Evolutionary conservation across 2,888 invertebrate genomes (phyloP).

Genomic region (Drosophila algonquin): DNA sequence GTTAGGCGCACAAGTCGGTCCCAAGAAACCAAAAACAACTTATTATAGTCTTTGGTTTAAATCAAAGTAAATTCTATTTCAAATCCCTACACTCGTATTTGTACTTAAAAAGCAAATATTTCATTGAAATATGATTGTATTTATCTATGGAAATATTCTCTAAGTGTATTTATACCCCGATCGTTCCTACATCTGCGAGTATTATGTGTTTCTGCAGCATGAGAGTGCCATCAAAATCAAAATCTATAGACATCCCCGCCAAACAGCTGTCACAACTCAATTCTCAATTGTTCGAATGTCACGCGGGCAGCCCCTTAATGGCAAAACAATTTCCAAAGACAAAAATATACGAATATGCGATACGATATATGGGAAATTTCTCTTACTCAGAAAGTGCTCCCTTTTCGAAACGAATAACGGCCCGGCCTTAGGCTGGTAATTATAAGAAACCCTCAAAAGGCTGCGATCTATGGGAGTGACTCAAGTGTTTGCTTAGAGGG

Average conservation of each 20-base stretch:
- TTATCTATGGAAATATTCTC: too few relatives aligned
- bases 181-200: neutral
- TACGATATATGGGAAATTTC: slow-evolving; percentile 21
- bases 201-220: neutral
- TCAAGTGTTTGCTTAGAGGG: slow-evolving; percentile 37
- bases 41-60: too few relatives aligned
- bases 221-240: neutral
- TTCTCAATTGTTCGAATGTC: slow-evolving; percentile 44
- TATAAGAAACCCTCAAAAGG: neutral
- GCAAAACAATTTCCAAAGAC: slow-evolving; percentile 26
- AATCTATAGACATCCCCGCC: slow-evolving; percentile 17
- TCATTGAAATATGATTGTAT: too few relatives aligned
- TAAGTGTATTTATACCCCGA: neutral
- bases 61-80: too few relatives aligned
- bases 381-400: slow-evolving; percentile 14
- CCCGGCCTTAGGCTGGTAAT: neutral
- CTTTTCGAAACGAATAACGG: neutral
- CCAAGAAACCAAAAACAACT: too few relatives aligned
- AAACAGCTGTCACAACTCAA: slow-evolving; percentile 44
- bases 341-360: neutral
- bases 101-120: too few relatives aligned
- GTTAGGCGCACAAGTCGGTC: too few relatives aligned
- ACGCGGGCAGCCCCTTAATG: slow-evolving; percentile 11
- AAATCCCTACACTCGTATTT: too few relatives aligned
- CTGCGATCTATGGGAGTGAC: slow-evolving; percentile 14